Evolutionary conservation across 2,888 invertebrate species (phyloP).

Genomic region (Orthosia gracilis): DNA sequence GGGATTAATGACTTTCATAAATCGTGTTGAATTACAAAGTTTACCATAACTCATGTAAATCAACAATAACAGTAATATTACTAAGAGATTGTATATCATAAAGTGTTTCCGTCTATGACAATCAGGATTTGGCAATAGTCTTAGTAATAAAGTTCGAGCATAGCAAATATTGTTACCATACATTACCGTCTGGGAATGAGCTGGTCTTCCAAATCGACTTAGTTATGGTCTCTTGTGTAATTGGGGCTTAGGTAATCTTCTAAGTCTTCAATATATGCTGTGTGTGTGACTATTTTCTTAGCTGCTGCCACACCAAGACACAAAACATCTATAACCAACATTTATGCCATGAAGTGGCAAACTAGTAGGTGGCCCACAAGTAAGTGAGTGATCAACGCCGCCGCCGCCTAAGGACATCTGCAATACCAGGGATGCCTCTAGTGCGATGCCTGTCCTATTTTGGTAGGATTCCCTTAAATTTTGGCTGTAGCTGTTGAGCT

Average conservation of each 20-base stretch:
- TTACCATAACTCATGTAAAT: constrained; percentile 6
- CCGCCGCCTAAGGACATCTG: too few species aligned
- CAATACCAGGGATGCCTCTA: too few species aligned
- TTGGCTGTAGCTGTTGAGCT: too few species aligned
- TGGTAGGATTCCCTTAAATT: too few species aligned
- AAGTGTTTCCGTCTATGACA: constrained; percentile 1
- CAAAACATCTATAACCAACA: not conserved
- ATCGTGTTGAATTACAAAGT: not conserved
- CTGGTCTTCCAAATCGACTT: constrained; percentile 12
- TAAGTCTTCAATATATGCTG: not conserved
- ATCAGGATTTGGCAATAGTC: constrained; percentile 39
- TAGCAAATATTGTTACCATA: constrained; percentile 40
- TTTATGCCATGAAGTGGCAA: not conserved
- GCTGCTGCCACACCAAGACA: too few species aligned
- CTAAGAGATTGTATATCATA: constrained; percentile 10
- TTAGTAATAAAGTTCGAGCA: constrained; percentile 32
- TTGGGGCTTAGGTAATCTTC: not conserved
- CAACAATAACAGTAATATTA: constrained; percentile 3
- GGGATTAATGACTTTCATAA: not conserved
- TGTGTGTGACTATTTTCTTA: not conserved
- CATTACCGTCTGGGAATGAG: constrained; percentile 17
- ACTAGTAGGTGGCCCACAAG: too few species aligned
- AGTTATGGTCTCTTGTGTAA: constrained; percentile 1
- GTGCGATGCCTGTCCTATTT: too few species aligned
- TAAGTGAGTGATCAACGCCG: too few species aligned